Conservation (phyloP, 2,797 vertebrate species). For the Crax fasciolata region DNA sequence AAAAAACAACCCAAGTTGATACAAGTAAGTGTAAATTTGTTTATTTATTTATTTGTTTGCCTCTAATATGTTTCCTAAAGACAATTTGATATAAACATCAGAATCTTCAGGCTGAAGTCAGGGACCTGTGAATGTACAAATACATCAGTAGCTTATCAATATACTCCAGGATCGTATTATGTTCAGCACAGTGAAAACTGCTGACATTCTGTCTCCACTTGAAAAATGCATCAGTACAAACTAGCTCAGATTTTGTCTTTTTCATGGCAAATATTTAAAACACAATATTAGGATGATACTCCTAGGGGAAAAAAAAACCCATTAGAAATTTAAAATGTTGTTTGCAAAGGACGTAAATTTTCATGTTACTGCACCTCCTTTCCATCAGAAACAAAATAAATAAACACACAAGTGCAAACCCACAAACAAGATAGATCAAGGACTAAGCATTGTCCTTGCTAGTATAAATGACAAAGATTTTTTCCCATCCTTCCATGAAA, state of each 20-base stretch:
- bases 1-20: not conserved
- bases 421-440: not conserved
- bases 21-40: not conserved
- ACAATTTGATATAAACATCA: not conserved
- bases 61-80: not conserved
- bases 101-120: not conserved
- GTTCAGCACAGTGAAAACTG: not conserved
- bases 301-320: not conserved
- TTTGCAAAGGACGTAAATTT: not conserved
- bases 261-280: not conserved
- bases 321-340: not conserved
- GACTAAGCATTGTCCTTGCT: not conserved
- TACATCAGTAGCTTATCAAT: not conserved
- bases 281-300: not conserved
- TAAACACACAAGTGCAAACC: not conserved
- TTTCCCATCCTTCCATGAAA: not conserved
- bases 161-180: not conserved
- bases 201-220: not conserved
- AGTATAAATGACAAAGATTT: not conserved
- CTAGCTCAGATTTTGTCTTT: not conserved
- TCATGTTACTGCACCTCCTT: rapidly evolving
- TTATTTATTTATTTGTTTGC: not conserved
- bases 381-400: rapidly evolving
- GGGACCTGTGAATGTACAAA: not conserved
- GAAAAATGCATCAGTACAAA: not conserved